Evolutionary conservation across 1,140 invertebrate genomes (phyloP).

Genomic region (Phymastichus coffea): DNA sequence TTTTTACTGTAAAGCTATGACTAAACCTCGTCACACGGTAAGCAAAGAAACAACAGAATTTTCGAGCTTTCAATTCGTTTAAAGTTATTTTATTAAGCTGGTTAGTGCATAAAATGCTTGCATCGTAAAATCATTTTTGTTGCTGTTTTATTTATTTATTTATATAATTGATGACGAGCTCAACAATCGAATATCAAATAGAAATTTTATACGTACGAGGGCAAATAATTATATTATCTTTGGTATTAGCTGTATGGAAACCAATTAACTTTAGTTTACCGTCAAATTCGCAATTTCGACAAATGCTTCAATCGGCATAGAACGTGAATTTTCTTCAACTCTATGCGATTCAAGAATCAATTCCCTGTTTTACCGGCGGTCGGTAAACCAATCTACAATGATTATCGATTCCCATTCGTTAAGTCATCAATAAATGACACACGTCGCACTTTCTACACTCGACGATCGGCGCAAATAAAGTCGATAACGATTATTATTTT

Average conservation of each 20-base stretch:
- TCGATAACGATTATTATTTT: too few species aligned
- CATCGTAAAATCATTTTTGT: too few species aligned
- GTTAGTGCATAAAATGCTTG: too few species aligned
- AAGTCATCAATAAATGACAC: background rate
- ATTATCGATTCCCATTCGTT: background rate
- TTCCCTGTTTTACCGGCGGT: background rate
- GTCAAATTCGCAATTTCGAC: constrained; percentile 9
- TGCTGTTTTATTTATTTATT: too few species aligned
- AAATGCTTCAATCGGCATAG: background rate
- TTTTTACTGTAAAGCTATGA: constrained; percentile 51
- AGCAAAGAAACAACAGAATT: constrained; percentile 5
- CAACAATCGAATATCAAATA: background rate
- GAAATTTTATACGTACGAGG: constrained; percentile 32
- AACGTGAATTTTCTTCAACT: too few species aligned
- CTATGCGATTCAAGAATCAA: too few species aligned
- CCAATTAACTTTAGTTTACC: constrained; percentile 33
- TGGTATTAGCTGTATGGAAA: constrained; percentile 53
- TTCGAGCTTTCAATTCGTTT: background rate
- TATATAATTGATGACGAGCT: too few species aligned
- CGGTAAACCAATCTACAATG: background rate
- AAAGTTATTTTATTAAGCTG: too few species aligned
- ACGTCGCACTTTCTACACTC: background rate
- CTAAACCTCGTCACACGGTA: constrained; percentile 37
- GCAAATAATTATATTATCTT: constrained; percentile 47
- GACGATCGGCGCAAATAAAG: constrained; percentile 4